phyloP scores from a whole-genome alignment of 2,888 invertebrate species.

The Drosophila anceps region DNA sequence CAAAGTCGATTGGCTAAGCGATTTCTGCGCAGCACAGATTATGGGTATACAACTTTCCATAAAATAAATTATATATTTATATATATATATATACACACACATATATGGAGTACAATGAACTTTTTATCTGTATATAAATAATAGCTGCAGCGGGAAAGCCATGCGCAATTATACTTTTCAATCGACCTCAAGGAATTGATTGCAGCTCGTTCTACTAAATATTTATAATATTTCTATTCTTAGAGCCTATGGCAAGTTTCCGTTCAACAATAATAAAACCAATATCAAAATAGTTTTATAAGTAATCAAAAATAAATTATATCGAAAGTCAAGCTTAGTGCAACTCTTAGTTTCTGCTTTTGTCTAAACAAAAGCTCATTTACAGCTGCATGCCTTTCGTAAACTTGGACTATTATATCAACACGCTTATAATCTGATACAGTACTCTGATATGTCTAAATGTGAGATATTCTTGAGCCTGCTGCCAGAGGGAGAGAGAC shows the following conservation, averaged over 20 bases:
- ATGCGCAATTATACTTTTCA: background rate
- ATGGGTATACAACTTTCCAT: background rate
- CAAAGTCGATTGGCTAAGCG: background rate
- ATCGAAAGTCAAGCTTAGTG: background rate
- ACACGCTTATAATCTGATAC: background rate
- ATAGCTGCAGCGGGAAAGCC: background rate
- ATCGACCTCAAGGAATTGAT: slow-evolving; percentile 5
- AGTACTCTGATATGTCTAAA: background rate
- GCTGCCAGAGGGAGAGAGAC: no score
- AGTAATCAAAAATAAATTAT: background rate
- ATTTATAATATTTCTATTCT: background rate
- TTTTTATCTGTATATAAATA: background rate
- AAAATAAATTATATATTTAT: background rate
- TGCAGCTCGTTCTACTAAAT: background rate
- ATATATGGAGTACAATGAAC: slow-evolving; percentile 18
- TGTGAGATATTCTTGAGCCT: no score
- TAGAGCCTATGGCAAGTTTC: background rate
- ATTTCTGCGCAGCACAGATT: background rate
- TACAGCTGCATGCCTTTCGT: background rate
- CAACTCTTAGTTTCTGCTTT: background rate
- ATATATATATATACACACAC: background rate
- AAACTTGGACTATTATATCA: background rate
- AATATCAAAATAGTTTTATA: background rate
- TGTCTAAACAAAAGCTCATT: background rate
- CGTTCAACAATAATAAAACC: background rate